Evolutionary conservation across 1,140 invertebrate species (phyloP), one percentile per base, ranked within the genome.

Genomic region (Papilio polyxenes): DNA sequence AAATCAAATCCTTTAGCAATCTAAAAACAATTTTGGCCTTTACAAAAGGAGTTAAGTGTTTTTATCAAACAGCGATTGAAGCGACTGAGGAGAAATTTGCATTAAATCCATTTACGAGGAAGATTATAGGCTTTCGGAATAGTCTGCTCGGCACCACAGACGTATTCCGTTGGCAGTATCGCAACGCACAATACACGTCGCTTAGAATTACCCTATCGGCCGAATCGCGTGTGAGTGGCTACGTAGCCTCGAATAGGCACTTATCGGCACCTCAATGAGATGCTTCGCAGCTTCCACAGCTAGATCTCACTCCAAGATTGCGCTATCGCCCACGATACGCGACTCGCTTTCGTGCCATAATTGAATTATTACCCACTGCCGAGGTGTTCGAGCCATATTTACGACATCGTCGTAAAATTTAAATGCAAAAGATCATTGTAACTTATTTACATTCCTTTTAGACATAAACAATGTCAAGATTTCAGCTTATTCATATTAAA

Each of bases 181-280:
- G 86, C 86, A 87, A 90, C 89, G 88, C 91, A 92, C 92, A 92
- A 93, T 92, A 91, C 88, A 90, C 87, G 88, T 90, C 87, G 85
- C 86, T 90, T 90, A 85, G 89, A 91, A 93, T 93, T 90, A 92
- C 86, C 88, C 84, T 93, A 92, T 93, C 91, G 87, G 85, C 85
- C 88, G 87, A 86, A 86, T 89, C 87, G 86, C 83, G 85, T 87
- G 85, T 92, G 91, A 94, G 92, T 90, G 90, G 87, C 89, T 92
- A 89, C 88, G 92, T 89, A 89, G 89, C 90, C 88, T 91, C 89
- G 89, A 92, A 94, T 93, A 94, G 92, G 90, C 90, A 94, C 93
- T 94, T 93, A 93, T 87, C 82, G 84, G 83, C 85, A 83, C 91
- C 89, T 88, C 91, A 93, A 91, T 92, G 90, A 92, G 92, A 89